Evolutionary conservation across 2,113 vertebrate genomes (phyloP), one percentile per base, ranked within the genome.

Genomic region (Triplophysa dalaica): DNA sequence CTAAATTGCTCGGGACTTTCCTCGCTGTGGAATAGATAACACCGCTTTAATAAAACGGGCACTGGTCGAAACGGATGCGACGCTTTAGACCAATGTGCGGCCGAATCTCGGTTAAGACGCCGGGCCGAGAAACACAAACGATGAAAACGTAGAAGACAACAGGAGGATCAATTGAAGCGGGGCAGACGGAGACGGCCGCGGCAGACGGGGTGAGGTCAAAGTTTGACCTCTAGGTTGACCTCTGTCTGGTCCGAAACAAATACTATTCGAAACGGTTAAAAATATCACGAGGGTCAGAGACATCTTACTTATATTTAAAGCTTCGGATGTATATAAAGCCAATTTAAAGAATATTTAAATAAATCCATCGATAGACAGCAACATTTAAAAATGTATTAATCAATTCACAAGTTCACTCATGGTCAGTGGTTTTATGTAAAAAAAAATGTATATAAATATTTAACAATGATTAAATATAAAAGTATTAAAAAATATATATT

Each of bases 11-110:
- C 56, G 41, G 72, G 80, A 80, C 58, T 75, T 75, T 43, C 62
- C 48, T 62, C 26, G 76, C 62, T 41, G 63, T 50, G 67, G 75
- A 85, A 81, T 60, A 69, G 84, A 86, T 84, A 81, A 83, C 48
- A 70, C 67, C 54, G 84, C 82, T 85, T 72, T 83, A 80, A 88
- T 83, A 87, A 86, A 82, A 74, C 29, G 11, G 19, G 54, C 54
- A 21, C 54, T 21, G 54, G 54, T 58, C n/a, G 2, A 56, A n/a
- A n/a, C 19, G 8, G 54, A 56, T 8, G 17, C 13, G 14, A 19
- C 14, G 50, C 50, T 54, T 13, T 16, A 54, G 50, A 58, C 7
- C 7, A 58, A 58, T 58, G 21, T 58, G 54, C 19, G 54, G 19
- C n/a, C n/a, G 54, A 10, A 58, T 21, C 8, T 58, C 16, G 17